Evolutionary conservation across 1,140 invertebrate genomes (phyloP), one percentile per base, ranked within the genome.

Genomic region (Lineus longissimus): DNA sequence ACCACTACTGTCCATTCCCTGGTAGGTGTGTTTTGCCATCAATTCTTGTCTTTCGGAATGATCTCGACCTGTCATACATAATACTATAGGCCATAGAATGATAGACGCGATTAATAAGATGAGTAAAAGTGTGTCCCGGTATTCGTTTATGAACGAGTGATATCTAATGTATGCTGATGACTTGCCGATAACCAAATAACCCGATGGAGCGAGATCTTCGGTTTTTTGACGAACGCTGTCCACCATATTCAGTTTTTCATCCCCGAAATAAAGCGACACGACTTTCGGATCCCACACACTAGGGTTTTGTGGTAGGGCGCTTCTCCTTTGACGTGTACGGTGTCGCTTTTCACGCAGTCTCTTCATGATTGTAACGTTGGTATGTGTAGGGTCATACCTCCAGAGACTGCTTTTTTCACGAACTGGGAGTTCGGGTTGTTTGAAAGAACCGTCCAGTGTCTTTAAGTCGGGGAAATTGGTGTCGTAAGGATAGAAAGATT

Each of bases 81-180:
- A n/a, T n/a, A 51, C 47, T 51, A 51, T 51, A n/a, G 47, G 47
- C 47, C 47, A 51, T 4, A 51, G 47, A 9, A 51, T 51, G 6
- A 51, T 51, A 7, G 47, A 51, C n/a, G 47, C 47, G 47, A 51
- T 51, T 51, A 51, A 23, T 27, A 51, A 19, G 47, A 51, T 51
- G 4, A 51, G n/a, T 51, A 51, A n/a, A 51, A 51, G 47, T 19
- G 47, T n/a, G n/a, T 51, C 47, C 4, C 47, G 47, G 25, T 51
- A 51, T 51, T 51, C 47, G 47, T 51, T n/a, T n/a, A 51, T 51
- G 47, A 51, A 51, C n/a, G 47, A 51, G 47, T 51, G 47, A 51
- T 51, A 51, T n/a, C 47, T 4, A 27, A 51, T 51, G 47, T 51
- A 51, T 4, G 47, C 47, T 7, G 47, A 51, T 7, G 47, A 51